Conservation (phyloP, 2,797 vertebrate species). For the Malacoctenus gilli region DNA sequence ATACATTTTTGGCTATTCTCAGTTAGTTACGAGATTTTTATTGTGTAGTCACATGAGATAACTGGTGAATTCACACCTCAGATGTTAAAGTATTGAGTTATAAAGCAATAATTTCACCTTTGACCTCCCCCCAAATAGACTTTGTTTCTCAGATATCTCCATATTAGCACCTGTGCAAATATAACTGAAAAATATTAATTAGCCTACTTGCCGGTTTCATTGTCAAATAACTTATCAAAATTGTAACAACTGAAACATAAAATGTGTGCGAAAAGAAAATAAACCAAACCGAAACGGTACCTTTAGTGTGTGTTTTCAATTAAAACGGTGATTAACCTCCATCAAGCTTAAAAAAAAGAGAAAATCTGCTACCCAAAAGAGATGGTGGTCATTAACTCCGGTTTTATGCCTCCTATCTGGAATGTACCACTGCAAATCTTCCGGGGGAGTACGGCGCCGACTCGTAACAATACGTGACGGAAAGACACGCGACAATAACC, state of each 20-base stretch:
- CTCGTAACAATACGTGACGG: slow-evolving; percentile 32
- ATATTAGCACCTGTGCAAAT: not conserved
- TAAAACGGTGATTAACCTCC: slow-evolving; percentile 42
- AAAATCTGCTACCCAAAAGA: slow-evolving; percentile 70
- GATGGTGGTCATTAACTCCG: slow-evolving; percentile 77
- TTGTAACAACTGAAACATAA: slow-evolving; percentile 14
- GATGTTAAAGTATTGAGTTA: not conserved
- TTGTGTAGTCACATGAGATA: slow-evolving; percentile 27
- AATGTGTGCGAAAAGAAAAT: not conserved
- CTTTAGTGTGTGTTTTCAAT: slow-evolving; percentile 41
- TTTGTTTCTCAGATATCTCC: no score
- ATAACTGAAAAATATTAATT: no score
- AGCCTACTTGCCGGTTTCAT: no score
- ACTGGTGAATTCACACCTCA: not conserved
- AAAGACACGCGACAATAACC: slow-evolving; percentile 8
- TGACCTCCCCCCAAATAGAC: slow-evolving; percentile 5
- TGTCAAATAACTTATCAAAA: no score
- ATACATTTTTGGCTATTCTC: not conserved
- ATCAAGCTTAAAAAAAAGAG: slow-evolving; percentile 55
- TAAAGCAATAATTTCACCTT: not conserved
- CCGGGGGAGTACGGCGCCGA: slow-evolving; percentile 56
- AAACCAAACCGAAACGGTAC: not conserved
- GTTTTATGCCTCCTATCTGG: slow-evolving; percentile 82
- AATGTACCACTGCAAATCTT: slow-evolving; percentile 66
- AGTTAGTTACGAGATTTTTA: not conserved